These are phyloP conservation scores for Nasonia oneida DNA, from an alignment of 2,888 invertebrate species.

Conservation along the genomic window DNA sequence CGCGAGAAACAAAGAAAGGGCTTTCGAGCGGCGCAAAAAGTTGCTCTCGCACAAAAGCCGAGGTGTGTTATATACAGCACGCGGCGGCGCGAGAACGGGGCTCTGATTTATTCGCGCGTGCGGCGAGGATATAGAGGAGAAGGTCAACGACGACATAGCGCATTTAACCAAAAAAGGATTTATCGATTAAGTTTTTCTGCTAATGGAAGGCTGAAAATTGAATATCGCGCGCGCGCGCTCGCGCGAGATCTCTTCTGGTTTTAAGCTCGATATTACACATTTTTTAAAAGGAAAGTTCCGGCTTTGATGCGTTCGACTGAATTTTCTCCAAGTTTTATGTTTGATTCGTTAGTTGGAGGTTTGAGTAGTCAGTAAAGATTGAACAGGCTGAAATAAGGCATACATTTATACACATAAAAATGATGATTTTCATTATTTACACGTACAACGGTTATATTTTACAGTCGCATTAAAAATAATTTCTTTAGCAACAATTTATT, in stretches of 20 bases:
- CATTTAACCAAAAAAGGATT: conserved; percentile 58
- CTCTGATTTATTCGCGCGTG: conserved; percentile 43
- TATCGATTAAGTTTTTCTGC: conserved; percentile 59
- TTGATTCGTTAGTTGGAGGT: too few species aligned
- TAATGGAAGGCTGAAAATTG: conserved; percentile 66
- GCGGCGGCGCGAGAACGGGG: background rate
- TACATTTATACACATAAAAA: too few species aligned
- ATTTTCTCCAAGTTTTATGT: too few species aligned
- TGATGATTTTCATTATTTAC: too few species aligned
- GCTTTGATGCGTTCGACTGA: background rate
- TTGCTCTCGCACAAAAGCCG: conserved; percentile 9
- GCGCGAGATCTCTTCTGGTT: conserved; percentile 4
- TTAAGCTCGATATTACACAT: conserved; percentile 50
- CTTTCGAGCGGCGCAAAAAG: conserved; percentile 10
- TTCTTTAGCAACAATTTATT: background rate
- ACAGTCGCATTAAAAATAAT: background rate
- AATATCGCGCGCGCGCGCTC: conserved; percentile 56
- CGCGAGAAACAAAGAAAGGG: conserved; percentile 30
- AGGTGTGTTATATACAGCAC: too few species aligned
- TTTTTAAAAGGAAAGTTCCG: conserved; percentile 41
- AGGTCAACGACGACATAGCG: background rate
- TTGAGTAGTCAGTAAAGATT: too few species aligned
- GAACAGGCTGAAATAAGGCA: too few species aligned
- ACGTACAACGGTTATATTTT: too few species aligned
- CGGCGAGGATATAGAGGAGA: background rate